A percentile compares a stretch with the other conserved stretches of the same genome.
These are phyloP conservation scores for Sardinella longiceps DNA, from an alignment of 2,797 vertebrate species.

Conservation along the genomic window DNA sequence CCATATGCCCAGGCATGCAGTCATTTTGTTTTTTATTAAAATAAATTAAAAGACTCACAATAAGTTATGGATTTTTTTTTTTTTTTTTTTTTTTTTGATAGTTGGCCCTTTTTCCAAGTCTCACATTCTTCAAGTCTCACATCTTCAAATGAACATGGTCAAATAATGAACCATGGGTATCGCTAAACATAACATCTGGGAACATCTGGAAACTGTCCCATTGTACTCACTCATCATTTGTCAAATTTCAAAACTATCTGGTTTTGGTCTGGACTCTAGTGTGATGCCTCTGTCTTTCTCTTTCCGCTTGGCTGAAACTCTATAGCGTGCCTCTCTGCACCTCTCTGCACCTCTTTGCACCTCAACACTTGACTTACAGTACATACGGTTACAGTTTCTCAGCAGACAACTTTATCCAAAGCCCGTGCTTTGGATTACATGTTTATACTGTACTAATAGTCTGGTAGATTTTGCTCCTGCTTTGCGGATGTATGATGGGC, in stretches of 20 bases:
- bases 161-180: neutral
- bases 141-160: neutral
- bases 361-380: neutral
- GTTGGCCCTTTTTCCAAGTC: neutral
- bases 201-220: neutral
- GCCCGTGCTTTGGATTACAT: too few species aligned
- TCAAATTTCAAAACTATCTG: slow-evolving; percentile 17
- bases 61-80: neutral
- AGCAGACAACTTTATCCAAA: too few species aligned
- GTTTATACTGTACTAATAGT: neutral
- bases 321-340: neutral
- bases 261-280: neutral
- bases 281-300: neutral
- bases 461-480: neutral
- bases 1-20: neutral
- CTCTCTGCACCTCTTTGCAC: neutral
- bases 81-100: slow-evolving; percentile 12
- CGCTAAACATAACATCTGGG: neutral
- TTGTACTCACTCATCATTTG: neutral
- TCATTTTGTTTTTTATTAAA: neutral
- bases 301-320: neutral
- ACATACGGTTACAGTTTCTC: neutral
- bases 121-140: neutral
- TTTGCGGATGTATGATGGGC: neutral
- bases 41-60: neutral